Evolutionary conservation across 2,888 invertebrate genomes (phyloP).

Genomic region (Temnothorax unifasciatus): DNA sequence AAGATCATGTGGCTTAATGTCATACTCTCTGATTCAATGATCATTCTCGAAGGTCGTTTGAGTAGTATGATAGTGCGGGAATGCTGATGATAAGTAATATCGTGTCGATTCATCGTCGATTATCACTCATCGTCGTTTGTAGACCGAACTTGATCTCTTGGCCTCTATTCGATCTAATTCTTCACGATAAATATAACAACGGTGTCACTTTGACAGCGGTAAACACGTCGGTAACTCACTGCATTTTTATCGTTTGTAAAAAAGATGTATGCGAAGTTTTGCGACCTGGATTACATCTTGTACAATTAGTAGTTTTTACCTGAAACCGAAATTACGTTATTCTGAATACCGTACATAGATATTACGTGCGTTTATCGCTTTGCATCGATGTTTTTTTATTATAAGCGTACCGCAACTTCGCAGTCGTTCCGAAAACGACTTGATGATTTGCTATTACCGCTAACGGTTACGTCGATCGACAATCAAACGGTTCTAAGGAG

Average conservation of each 20-base stretch:
- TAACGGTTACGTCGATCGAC: constrained; percentile 13
- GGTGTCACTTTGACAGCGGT: background rate
- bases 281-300: background rate
- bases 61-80: background rate
- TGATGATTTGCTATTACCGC: constrained; percentile 15
- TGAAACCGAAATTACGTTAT: background rate
- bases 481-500: background rate
- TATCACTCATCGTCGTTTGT: background rate
- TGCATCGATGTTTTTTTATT: background rate
- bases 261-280: background rate
- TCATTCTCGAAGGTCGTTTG: background rate
- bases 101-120: constrained; percentile 19
- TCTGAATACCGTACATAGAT: background rate
- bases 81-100: constrained; percentile 24
- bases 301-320: constrained; percentile 3
- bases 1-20: background rate
- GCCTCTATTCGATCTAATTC: constrained; percentile 17
- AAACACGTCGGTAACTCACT: background rate
- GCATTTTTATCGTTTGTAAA: background rate
- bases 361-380: background rate
- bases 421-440: background rate
- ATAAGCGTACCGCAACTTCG: background rate
- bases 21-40: background rate
- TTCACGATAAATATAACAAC: background rate
- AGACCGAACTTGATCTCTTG: constrained; percentile 5